Evolutionary conservation across 2,797 vertebrate genomes (phyloP).

Genomic region (Oceanodroma leucorhoa): DNA sequence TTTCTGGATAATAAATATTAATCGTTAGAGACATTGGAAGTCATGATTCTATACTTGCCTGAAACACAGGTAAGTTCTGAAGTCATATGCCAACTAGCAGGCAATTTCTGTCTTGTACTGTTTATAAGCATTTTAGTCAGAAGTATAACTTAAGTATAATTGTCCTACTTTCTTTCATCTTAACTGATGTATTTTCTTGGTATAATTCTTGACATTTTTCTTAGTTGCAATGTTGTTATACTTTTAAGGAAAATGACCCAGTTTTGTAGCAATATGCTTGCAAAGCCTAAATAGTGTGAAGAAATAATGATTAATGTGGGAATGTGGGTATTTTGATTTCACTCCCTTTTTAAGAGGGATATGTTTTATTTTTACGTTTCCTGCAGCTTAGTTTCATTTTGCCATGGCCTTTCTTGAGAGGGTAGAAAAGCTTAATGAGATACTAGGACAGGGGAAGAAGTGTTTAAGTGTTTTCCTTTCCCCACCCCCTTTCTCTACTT

Average conservation of each 20-base stretch:
- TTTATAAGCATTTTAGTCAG: not conserved
- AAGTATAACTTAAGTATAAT: conserved; percentile 25
- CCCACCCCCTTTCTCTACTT: not conserved
- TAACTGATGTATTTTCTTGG: not conserved
- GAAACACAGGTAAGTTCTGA: not conserved
- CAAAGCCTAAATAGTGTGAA: not conserved
- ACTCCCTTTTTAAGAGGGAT: not conserved
- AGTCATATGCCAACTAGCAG: not conserved
- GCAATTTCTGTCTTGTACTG: not conserved
- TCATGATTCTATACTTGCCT: not conserved
- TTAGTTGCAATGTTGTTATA: not conserved
- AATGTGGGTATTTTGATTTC: not conserved
- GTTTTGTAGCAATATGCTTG: conserved; percentile 15
- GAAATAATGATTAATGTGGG: not conserved
- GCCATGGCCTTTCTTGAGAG: not conserved
- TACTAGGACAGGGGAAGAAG: not conserved
- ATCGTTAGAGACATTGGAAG: not conserved
- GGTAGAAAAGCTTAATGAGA: not conserved
- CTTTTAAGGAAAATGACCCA: conserved; percentile 33
- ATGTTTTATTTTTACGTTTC: not conserved
- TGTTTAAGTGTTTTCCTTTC: not conserved
- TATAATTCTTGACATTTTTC: not conserved
- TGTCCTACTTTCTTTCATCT: conserved; percentile 40
- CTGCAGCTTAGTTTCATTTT: not conserved
- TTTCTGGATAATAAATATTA: not conserved